Evolutionary conservation across 2,113 vertebrate genomes (phyloP), one percentile per base, ranked within the genome.

Genomic region (Syrrhaptes paradoxus): DNA sequence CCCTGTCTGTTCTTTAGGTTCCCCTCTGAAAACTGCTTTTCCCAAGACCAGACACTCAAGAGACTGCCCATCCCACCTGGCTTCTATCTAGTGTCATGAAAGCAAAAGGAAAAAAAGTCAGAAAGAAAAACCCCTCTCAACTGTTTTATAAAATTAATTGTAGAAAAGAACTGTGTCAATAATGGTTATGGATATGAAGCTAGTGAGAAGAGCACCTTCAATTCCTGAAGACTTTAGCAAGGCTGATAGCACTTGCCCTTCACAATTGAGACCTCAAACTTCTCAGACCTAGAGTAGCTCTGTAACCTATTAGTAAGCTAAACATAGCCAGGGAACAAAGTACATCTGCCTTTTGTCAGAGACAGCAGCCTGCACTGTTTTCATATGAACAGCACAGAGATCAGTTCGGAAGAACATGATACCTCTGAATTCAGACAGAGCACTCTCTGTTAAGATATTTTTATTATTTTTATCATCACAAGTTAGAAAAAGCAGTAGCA

Each of bases 281-380:
- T 94, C 65, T 86, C 51, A 26, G 76, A 67, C 32, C 83, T 75
- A 46, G 49, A 92, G 81, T 63, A 76, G 80, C 31, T 73, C 54
- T 38, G 57, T 11, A 72, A 48, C 46, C 58, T 65, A 26, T 87
- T 92, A 79, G 70, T 38, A 78, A 89, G 66, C 73, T 87, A 91
- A 91, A 87, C 49, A 82, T 21, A 91, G 36, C 54, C 62, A 75
- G 19, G 24, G 41, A 95, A 87, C 18, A 90, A 95, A 71, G 63
- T 34, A 18, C 54, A 92, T 67, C 76, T 84, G 32, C 24, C 57
- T 87, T 84, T 87, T 87, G 71, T 85, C 52, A 81, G 57, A 89
- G 83, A 81, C 68, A 94, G 72, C 57, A 91, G 61, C 24, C 77
- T 85, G 68, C 28, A 55, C 26, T 94, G 61, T 86, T 89, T 93